Conservation (phyloP, 2,113 vertebrate genomes). For the Pelobates fuscus region DNA sequence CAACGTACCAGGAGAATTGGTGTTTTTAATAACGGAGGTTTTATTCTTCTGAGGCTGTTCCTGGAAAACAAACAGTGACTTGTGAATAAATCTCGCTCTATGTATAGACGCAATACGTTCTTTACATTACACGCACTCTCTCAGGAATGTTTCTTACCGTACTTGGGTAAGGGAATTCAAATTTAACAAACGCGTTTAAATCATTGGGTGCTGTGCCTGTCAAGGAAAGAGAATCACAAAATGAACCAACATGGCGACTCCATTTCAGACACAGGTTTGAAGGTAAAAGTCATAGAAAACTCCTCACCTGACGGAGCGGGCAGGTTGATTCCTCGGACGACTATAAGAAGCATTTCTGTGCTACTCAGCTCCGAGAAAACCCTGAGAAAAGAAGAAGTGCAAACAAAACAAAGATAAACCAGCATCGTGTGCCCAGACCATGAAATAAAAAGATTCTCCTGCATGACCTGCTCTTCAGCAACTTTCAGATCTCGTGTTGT, state of each 20-base stretch:
- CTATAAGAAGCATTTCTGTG: slow-evolving; percentile 90
- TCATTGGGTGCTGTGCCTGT: slow-evolving; percentile 86
- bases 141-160: slow-evolving; percentile 73
- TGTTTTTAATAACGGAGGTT: slow-evolving; percentile 91
- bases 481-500: too few relatives aligned
- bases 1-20: slow-evolving; percentile 91
- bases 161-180: slow-evolving; percentile 93
- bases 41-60: slow-evolving; percentile 93
- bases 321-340: slow-evolving; percentile 92
- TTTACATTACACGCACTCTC: too few relatives aligned
- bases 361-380: slow-evolving; percentile 96
- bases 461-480: too few relatives aligned
- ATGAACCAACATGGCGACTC: background rate
- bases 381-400: slow-evolving; percentile 60
- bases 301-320: slow-evolving; percentile 85
- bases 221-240: slow-evolving; percentile 23
- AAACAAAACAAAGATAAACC: background rate
- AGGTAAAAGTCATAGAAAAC: background rate
- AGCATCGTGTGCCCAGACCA: too few relatives aligned
- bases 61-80: slow-evolving; percentile 60
- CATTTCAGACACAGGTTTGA: background rate
- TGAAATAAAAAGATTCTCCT: too few relatives aligned
- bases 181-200: slow-evolving; percentile 88
- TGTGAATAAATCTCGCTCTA: too few relatives aligned
- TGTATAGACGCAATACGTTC: too few relatives aligned